These are phyloP conservation scores for Lepidochrysops patricia DNA, from an alignment of 2,888 invertebrate genomes.

Conservation along the genomic window DNA sequence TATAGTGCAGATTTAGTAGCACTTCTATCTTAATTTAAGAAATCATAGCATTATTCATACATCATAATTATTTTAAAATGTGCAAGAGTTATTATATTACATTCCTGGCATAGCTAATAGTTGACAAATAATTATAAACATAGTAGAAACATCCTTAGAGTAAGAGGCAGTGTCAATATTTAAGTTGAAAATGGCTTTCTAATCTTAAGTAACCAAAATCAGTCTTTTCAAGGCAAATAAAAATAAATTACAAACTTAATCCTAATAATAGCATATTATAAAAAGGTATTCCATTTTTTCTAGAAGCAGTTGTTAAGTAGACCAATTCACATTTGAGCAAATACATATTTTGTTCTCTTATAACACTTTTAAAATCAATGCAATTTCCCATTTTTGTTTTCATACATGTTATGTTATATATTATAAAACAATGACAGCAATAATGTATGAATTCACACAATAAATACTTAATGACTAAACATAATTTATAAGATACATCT, in stretches of 20 bases:
- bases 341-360: not conserved
- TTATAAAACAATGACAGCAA: slow-evolving; percentile 4
- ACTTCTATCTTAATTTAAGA: slow-evolving; percentile 8
- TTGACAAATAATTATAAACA: not conserved
- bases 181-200: slow-evolving; percentile 1
- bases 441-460: slow-evolving; percentile 20
- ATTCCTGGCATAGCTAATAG: not conserved
- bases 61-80: slow-evolving; percentile 4
- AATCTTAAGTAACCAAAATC: slow-evolving; percentile 33
- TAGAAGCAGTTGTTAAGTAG: not conserved
- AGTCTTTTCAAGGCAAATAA: slow-evolving; percentile 33
- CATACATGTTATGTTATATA: not conserved
- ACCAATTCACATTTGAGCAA: slow-evolving; percentile 7
- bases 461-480: slow-evolving; percentile 21
- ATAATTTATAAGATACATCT: slow-evolving; percentile 21
- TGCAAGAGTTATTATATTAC: not conserved
- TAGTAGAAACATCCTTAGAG: slow-evolving; percentile 1
- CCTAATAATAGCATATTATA: not conserved
- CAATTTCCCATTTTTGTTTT: not conserved
- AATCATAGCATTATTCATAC: not conserved
- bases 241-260: slow-evolving; percentile 5
- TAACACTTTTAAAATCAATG: not conserved
- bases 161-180: slow-evolving; percentile 13
- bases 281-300: not conserved
- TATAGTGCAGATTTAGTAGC: slow-evolving; percentile 8